Base-by-base conservation (phyloP, 2,888 invertebrate species). In the Tetropium fuscum region DNA sequence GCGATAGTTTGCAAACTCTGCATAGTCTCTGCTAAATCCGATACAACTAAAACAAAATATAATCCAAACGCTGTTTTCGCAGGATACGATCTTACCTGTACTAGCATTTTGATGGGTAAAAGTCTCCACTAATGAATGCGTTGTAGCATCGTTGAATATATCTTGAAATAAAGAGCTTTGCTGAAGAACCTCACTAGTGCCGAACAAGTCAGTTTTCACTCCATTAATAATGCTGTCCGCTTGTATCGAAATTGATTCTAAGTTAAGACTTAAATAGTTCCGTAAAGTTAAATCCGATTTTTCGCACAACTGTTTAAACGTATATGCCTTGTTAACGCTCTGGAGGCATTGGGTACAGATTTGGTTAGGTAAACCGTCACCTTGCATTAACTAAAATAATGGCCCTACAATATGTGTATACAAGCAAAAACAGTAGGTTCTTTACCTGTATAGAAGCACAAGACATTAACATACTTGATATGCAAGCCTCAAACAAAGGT, bases 391-490 rank as follows among this genome's bases (percentile, higher is more conserved):
- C 81, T 81, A 62, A 47, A 63, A 66, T 18, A 32, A 25, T 49
- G 43, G 32, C 34, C 57, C 5, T 13, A 15, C 49, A 49, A 13
- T 36, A 22, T 19, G 13, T 53, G 19, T 2, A 40, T 2, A 19
- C 20, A 19, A 16, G n/a, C 6, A 10, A 18, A 5, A 19, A 5
- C 4, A 10, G 13, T 7, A 22, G 6, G 5, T 22, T 19, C 2
- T 25, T 60, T 72, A 80, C 80, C 74, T 81, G 80, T 45, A 81
- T 66, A 13, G 80, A 72, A 51, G 80, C 74, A 68, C 79, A 78
- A 25, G 79, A 77, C 81, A 81, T 82, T 19, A 82, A 67, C 81
- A 82, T 82, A 63, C 76, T 79, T 18, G 81, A 76, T 36, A 81
- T 62, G 62, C 79, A 80, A 32, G 80, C 80, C 25, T 75, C 78